Conservation (phyloP, 2,888 invertebrate genomes). For the Siphlonurus alternatus region DNA sequence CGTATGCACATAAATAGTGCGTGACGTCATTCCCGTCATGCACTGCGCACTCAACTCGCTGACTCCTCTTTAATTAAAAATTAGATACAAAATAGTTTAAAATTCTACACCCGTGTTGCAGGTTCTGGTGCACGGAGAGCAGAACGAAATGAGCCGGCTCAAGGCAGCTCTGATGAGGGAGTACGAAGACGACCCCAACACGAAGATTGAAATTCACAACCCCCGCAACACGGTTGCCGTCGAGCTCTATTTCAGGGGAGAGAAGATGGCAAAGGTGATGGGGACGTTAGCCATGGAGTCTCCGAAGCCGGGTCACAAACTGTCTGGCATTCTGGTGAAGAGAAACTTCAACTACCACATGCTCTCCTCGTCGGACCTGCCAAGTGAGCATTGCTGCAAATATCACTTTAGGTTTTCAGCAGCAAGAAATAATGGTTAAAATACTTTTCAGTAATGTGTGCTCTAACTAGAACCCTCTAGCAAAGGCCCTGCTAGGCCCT, state of each 20-base stretch:
- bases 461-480: too few species aligned
- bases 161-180: conserved; percentile 89
- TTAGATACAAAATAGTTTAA: too few species aligned
- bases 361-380: conserved; percentile 74
- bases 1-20: too few species aligned
- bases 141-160: conserved; percentile 95
- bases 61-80: too few species aligned
- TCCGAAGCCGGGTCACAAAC: conserved; percentile 55
- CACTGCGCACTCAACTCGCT: too few species aligned
- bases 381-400: conserved; percentile 61
- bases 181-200: conserved; percentile 69
- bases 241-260: conserved; percentile 85
- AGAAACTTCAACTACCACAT: conserved; percentile 97
- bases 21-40: too few species aligned
- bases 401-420: background rate
- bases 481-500: too few species aligned
- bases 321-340: conserved; percentile 91
- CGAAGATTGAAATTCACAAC: conserved; percentile 81
- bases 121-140: conserved; percentile 94
- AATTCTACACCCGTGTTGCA: too few species aligned
- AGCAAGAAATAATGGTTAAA: too few species aligned
- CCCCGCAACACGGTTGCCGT: conserved; percentile 91
- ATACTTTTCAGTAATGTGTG: too few species aligned
- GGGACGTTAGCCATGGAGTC: conserved; percentile 74
- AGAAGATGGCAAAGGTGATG: conserved; percentile 97